Percentiles rank a stretch among this genome's conserved stretches.
phyloP scores from a whole-genome alignment of 1,140 invertebrate genomes.

The Nylanderia fulva region DNA sequence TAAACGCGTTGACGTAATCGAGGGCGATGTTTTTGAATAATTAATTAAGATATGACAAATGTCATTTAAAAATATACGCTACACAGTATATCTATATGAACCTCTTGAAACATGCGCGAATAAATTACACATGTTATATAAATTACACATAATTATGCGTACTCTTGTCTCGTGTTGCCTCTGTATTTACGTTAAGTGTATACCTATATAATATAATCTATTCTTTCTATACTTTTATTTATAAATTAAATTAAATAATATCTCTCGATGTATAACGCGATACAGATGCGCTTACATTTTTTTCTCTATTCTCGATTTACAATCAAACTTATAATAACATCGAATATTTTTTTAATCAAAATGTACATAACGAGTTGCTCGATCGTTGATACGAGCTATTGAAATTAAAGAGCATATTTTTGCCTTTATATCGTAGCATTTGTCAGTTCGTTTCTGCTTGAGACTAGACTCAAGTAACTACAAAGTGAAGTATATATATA shows the following conservation, averaged over 20 bases:
- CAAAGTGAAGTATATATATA: conserved; percentile 30
- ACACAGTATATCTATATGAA: neutral
- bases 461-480: conserved; percentile 26
- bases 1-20: neutral
- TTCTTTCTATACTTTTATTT: conserved; percentile 39
- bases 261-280: neutral
- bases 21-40: neutral
- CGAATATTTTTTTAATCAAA: neutral
- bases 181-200: neutral
- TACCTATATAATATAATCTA: conserved; percentile 38
- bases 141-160: conserved; percentile 28
- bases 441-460: conserved; percentile 9
- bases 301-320: no score
- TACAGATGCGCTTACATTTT: neutral
- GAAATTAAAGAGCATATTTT: conserved; percentile 26
- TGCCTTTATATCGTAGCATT: neutral
- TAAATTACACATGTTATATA: conserved; percentile 63
- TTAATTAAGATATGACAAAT: conserved; percentile 17
- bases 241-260: conserved; percentile 70
- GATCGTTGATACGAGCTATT: neutral
- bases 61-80: neutral
- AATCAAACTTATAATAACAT: neutral
- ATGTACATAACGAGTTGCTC: conserved; percentile 21
- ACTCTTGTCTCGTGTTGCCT: neutral
- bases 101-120: conserved; percentile 27